These are phyloP conservation scores for Sardina pilchardus DNA, from an alignment of 2,113 vertebrate species.

Conservation along the genomic window DNA sequence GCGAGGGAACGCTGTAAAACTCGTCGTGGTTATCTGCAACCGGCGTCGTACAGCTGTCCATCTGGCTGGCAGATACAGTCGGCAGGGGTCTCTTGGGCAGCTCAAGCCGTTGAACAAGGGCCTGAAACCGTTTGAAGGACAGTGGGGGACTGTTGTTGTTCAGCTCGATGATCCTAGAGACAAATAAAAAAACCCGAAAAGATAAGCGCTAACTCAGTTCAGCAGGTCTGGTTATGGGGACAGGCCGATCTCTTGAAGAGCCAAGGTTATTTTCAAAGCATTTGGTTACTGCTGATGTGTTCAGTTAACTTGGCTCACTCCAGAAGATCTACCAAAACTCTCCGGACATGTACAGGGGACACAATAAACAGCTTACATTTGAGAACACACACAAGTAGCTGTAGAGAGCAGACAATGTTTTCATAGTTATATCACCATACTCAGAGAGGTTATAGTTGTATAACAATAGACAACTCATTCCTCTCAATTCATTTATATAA, in stretches of 20 bases:
- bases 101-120: slow-evolving; percentile 48
- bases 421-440: background rate
- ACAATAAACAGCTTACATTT: background rate
- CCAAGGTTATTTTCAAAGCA: background rate
- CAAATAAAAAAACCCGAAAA: background rate
- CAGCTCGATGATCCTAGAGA: slow-evolving; percentile 51
- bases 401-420: background rate
- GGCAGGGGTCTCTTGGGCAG: slow-evolving; percentile 46
- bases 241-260: background rate
- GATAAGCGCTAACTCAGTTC: too few species aligned
- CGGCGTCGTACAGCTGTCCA: slow-evolving; percentile 42
- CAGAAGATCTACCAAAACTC: background rate
- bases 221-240: background rate
- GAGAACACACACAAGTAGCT: background rate
- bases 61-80: slow-evolving; percentile 34
- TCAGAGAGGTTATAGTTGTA: background rate
- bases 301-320: background rate
- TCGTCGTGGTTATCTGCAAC: slow-evolving; percentile 45
- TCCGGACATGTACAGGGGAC: background rate
- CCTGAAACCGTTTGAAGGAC: slow-evolving; percentile 56
- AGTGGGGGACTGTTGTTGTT: slow-evolving; percentile 52
- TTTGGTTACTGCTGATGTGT: background rate
- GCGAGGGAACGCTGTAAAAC: slow-evolving; percentile 48
- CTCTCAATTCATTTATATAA: background rate
- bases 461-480: background rate